Percentiles rank a stretch among this genome's conserved stretches.
Evolutionary conservation across 2,797 vertebrate species (phyloP).

Genomic region (Oreonectes daqikongensis): DNA sequence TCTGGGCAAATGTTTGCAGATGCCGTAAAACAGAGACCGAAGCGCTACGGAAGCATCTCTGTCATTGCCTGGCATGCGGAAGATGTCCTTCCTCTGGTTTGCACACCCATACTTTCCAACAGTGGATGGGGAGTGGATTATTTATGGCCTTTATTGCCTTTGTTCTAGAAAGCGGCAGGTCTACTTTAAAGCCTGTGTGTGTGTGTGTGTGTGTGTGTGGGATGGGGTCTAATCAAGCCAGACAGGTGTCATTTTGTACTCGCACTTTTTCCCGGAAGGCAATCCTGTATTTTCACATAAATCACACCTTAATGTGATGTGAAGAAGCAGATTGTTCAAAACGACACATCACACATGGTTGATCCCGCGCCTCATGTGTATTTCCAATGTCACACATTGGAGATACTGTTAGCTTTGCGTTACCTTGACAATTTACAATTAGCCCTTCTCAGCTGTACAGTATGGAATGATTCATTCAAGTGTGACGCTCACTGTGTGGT

Average conservation of each 20-base stretch:
- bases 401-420: constrained; percentile 16
- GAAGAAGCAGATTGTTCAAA: constrained; percentile 21
- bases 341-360: constrained; percentile 12
- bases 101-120: background rate
- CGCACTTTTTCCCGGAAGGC: constrained; percentile 7
- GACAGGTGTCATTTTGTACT: constrained; percentile 24
- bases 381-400: constrained; percentile 27
- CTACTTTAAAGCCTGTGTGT: constrained; percentile 16
- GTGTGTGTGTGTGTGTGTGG: background rate
- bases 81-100: constrained; percentile 16
- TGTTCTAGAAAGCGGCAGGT: constrained; percentile 4
- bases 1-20: constrained; percentile 44
- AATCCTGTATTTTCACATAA: constrained; percentile 34
- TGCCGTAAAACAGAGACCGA: constrained; percentile 40
- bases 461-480: background rate
- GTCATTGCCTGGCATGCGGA: background rate
- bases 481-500: background rate
- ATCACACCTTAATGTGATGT: constrained; percentile 27
- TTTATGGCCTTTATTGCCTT: constrained; percentile 30
- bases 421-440: constrained; percentile 22
- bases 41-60: background rate
- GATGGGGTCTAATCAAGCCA: constrained; percentile 30
- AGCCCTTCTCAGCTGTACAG: background rate
- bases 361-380: constrained; percentile 2
- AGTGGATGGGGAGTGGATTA: constrained; percentile 2